Evolutionary conservation across 30 jellyfish, hydroid and myxozoan genomes (phyloP).

Genomic region (Turritopsis dohrnii): DNA sequence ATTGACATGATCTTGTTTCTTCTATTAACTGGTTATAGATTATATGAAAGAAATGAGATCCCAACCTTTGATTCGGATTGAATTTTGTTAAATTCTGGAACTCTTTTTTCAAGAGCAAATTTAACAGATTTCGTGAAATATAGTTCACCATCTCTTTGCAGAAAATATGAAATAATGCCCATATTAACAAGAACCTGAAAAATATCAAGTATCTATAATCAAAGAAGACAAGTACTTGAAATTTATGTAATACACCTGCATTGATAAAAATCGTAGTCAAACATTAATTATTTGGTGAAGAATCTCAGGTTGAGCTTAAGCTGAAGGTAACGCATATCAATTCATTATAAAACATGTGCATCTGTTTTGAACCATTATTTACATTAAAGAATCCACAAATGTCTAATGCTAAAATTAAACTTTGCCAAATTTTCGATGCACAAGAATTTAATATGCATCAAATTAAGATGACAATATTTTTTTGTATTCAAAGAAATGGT

Average conservation of each 20-base stretch:
- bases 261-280: not conserved
- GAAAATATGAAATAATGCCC: not conserved
- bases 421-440: no score
- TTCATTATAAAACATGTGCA: not conserved
- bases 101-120: not conserved
- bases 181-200: not conserved
- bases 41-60: not conserved
- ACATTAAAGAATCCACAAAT: not conserved
- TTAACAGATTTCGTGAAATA: not conserved
- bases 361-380: not conserved
- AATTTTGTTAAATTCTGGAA: not conserved
- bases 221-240: not conserved
- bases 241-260: not conserved
- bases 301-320: not conserved
- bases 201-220: not conserved
- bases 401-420: no score
- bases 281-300: not conserved
- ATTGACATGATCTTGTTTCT: no score
- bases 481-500: no score
- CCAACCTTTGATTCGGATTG: not conserved
- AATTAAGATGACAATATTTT: no score
- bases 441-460: no score
- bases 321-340: no score
- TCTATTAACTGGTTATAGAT: no score
- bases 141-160: not conserved